Conservation (phyloP, 2,113 vertebrate species). For the Oxyruncus cristatus region DNA sequence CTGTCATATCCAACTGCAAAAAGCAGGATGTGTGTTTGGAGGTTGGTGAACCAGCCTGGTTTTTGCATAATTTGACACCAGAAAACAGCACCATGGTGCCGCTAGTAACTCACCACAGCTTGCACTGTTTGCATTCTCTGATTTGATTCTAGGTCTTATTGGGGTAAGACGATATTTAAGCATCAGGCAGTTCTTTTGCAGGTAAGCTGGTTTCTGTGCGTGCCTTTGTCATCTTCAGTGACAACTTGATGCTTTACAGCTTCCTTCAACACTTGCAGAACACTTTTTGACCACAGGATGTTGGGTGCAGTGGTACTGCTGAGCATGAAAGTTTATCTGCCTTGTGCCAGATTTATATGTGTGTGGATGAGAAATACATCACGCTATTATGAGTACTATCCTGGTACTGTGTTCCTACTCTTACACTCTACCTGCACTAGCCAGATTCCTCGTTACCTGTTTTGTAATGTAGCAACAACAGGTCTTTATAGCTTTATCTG, state of each 20-base stretch:
- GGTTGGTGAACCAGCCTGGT: background rate
- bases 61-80: background rate
- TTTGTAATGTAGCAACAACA: background rate
- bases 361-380: background rate
- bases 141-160: background rate
- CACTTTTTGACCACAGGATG: background rate
- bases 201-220: background rate
- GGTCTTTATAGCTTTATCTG: background rate
- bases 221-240: background rate
- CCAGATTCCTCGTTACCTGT: background rate
- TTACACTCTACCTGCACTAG: background rate
- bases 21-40: background rate
- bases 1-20: background rate
- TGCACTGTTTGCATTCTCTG: background rate
- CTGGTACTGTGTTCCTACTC: background rate
- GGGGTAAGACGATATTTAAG: background rate
- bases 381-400: accelerated
- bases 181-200: background rate
- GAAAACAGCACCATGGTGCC: background rate
- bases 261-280: background rate
- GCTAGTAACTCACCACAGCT: background rate
- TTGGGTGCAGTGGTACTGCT: background rate
- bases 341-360: background rate
- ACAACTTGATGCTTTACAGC: background rate
- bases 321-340: background rate